These are phyloP conservation scores for Chiloscyllium plagiosum DNA, from an alignment of 2,113 vertebrate genomes.

Conservation along the genomic window DNA sequence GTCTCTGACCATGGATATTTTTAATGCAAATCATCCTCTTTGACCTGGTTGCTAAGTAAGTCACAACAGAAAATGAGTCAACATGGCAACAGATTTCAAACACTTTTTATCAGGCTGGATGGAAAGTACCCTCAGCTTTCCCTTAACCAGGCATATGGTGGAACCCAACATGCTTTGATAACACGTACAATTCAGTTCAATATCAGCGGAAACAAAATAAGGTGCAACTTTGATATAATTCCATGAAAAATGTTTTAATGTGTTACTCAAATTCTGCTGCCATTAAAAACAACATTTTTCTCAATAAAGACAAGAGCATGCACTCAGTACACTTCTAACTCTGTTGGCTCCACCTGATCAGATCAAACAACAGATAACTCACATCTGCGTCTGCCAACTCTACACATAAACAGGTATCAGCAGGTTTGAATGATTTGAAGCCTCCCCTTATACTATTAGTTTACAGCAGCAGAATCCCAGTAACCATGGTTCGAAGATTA, in stretches of 20 bases:
- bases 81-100: neutral
- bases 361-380: neutral
- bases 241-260: neutral
- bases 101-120: neutral
- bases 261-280: neutral
- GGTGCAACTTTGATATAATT: neutral
- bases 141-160: neutral
- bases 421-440: neutral
- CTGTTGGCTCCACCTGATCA: neutral
- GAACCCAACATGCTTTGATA: neutral
- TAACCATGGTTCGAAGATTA: neutral
- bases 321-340: neutral
- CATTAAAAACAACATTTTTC: neutral
- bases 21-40: neutral
- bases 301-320: neutral
- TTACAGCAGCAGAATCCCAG: neutral
- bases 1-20: neutral
- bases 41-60: neutral
- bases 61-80: slow-evolving; percentile 26
- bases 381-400: neutral
- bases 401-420: neutral
- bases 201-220: neutral
- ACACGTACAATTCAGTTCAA: neutral
- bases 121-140: neutral
- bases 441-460: neutral